phyloP scores from a whole-genome alignment of 2,888 invertebrate genomes.

The Lacanobia wlatinum region DNA sequence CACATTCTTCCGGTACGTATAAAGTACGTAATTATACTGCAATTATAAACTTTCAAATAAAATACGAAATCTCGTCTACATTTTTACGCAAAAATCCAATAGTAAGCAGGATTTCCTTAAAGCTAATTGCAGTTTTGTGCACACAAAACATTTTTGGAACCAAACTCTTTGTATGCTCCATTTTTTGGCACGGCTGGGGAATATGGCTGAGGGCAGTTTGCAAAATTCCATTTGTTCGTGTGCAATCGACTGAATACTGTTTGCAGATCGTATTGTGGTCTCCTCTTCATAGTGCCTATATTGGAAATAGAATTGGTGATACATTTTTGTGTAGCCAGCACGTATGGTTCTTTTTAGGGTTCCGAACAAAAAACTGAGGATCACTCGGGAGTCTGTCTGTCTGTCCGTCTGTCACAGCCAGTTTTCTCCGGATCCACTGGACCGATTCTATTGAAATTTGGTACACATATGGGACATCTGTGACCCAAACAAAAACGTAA shows the following conservation, averaged over 20 bases:
- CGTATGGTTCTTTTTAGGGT: no score
- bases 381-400: no score
- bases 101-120: neutral
- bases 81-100: neutral
- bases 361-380: no score
- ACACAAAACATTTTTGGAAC: slow-evolving; percentile 8
- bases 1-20: no score
- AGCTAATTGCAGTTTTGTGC: slow-evolving; percentile 1
- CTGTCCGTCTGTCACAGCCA: no score
- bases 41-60: neutral
- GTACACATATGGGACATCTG: no score
- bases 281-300: neutral
- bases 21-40: no score
- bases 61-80: neutral
- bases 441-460: no score
- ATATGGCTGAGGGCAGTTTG: slow-evolving; percentile 16
- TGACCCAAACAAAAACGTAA: no score
- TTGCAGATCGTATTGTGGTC: slow-evolving; percentile 29
- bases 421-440: no score
- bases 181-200: slow-evolving; percentile 23
- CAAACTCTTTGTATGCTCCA: slow-evolving; percentile 22
- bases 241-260: slow-evolving; percentile 46
- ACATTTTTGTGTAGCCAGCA: neutral
- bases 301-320: slow-evolving; percentile 1
- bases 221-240: slow-evolving; percentile 35